Base-by-base conservation (phyloP, 1,140 invertebrate genomes). In the Drosophila lacteicornis region DNA sequence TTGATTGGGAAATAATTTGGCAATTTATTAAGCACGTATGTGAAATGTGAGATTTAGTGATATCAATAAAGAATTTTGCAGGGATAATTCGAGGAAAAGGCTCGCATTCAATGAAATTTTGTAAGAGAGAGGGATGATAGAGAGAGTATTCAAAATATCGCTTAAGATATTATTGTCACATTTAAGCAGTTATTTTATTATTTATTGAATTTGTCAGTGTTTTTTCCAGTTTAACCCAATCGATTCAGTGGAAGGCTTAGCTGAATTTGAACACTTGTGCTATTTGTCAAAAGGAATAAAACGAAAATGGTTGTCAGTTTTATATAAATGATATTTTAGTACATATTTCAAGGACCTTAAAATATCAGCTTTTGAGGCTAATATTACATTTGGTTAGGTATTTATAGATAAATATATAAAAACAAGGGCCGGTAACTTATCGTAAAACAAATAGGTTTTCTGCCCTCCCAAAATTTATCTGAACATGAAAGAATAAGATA, bases 101-200 rank as follows among this genome's bases (percentile, higher is more conserved):
- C 11, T 27, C 43, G 15, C 55, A 57, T 57, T 13, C 27, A 43
- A 8, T 11, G 11, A 7, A 9, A 13, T 19, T 30, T 30, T 4
- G 4, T 3, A 7, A 5, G 56, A 13, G 7, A 58, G 2, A 38
- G 36, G 4, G 12, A 38, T 11, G n/a, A 19, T 0, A 0, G 36
- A 38, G 36, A 40, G 27, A 3, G 40, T 36, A 25, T 65, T 45
- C 19, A 61, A 61, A 36, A 33, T 15, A 13, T 42, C 7, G 17
- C 3, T 57, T 9, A 45, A 19, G 5, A 22, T 61, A 7, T 61
- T 33, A 11, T 43, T 25, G 12, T 17, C 27, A 43, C n/a, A 61
- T 13, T 27, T 22, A 2, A 6, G 4, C 4, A 25, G 38, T 43
- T 65, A 43, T 76, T 81, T 80, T 81, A 46, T 36, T 80, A 75